Evolutionary conservation across 1,140 invertebrate genomes (phyloP).

Genomic region (Diabrotica virgifera): DNA sequence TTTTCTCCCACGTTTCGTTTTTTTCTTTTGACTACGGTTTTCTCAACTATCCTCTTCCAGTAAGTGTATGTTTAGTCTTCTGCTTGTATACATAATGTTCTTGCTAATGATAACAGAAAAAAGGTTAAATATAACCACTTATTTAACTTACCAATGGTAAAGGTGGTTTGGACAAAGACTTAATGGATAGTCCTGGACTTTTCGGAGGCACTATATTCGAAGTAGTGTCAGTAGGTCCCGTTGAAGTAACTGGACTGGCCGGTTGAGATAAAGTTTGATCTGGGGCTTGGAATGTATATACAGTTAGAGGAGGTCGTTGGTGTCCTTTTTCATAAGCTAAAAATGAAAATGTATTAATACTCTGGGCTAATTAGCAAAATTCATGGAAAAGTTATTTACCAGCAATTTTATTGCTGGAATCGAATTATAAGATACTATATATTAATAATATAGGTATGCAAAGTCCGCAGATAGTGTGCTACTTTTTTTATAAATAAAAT

Average conservation of each 20-base stretch:
- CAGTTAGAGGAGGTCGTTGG: slow-evolving; percentile 79
- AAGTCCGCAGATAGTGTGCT: too few relatives aligned
- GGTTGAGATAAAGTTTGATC: slow-evolving; percentile 58
- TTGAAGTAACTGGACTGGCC: slow-evolving; percentile 56
- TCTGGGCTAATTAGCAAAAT: too few relatives aligned
- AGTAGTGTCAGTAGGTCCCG: slow-evolving; percentile 31
- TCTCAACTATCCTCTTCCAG: too few relatives aligned
- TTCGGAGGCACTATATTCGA: slow-evolving; percentile 46
- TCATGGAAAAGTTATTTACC: too few relatives aligned
- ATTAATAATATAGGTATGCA: too few relatives aligned
- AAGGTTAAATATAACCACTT: too few relatives aligned
- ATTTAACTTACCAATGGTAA: slow-evolving; percentile 60
- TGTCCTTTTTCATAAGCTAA: slow-evolving; percentile 82
- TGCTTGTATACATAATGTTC: background rate
- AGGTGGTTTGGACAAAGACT: slow-evolving; percentile 55
- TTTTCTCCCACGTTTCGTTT: too few relatives aligned
- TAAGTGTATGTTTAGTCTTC: too few relatives aligned
- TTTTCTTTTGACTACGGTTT: too few relatives aligned
- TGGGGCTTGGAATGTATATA: slow-evolving; percentile 75
- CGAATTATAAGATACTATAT: too few relatives aligned
- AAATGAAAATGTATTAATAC: background rate
- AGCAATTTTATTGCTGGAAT: too few relatives aligned
- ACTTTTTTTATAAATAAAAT: too few relatives aligned
- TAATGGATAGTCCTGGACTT: slow-evolving; percentile 45
- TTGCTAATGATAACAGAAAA: background rate